Evolutionary conservation across 2,797 vertebrate genomes (phyloP), one percentile per base, ranked within the genome.

Genomic region (Enteromius anoplus): DNA sequence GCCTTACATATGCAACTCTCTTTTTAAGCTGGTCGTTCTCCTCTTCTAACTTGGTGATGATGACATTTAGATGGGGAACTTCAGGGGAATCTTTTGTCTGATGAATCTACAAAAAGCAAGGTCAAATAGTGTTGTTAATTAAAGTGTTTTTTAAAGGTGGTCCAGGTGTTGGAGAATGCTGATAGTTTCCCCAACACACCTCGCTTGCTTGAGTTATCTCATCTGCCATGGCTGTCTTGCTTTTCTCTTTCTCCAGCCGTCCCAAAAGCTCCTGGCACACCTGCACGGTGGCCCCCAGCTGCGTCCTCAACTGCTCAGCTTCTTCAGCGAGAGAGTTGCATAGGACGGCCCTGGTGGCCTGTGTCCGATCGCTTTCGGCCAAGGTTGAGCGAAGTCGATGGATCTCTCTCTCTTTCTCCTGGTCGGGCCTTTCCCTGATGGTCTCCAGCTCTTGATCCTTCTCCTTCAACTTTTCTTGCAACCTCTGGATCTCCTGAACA

Each of bases 181-280:
- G 23, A 32, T 21, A 42, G 6, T 14, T 77, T 71, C 60, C 58
- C 15, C 26, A 62, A 80, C 87, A 14, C 91, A 97, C 96, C 96
- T 96, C 92, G 80, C 90, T 88, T 21, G 85, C 51, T 47, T 88
- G 92, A 78, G 89, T 86, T 4, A 26, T 82, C 32, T 55, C 87
- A 80, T 83, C 75, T n/a, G 55, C 72, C 72, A 78, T 80, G 47
- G 90, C 85, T 81, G 90, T 90, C 32, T n/a, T 87, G 11, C 66
- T 90, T 85, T 93, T 95, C 45, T 90, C 91, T 15, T 90, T 94
- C 88, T 96, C 96, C 84, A 98, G 91, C 80, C 95, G 92, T n/a
- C 80, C 92, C 90, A 96, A 94, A 85, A 99, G 94, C 21, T 96
- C 96, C 86, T 97, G 96, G 86, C 97, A 99, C 94, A 98, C 96